Evolutionary conservation across 2,797 vertebrate genomes (phyloP), one percentile per base, ranked within the genome.

Genomic region (Cottoperca gobio): DNA sequence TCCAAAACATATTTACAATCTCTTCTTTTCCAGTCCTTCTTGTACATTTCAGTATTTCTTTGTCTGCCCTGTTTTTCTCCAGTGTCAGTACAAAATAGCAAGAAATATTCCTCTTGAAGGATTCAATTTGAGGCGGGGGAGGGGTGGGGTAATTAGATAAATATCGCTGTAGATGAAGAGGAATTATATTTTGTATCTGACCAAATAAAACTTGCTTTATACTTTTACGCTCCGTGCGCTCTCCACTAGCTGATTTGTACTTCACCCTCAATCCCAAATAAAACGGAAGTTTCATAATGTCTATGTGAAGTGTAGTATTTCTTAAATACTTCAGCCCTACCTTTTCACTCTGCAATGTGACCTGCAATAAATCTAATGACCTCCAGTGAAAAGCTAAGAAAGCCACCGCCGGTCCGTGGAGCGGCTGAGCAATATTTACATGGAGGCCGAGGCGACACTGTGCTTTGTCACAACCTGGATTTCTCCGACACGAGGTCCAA

Each of bases 401-500:
- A 65, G 59, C 33, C 9, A 16, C 54, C 35, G 31, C 31, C 63
- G 68, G 62, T 79, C 73, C 76, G 45, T 12, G 62, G 23, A 40
- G 65, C 24, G 64, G 53, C 60, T 68, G 57, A 70, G 62, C 73
- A 52, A 62, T 2, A 6, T 75, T 67, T 75, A 64, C 49, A 52
- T 45, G 10, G 0, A 17, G 60, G 79, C 64, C 63, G 43, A 71
- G 66, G 79, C 46, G 46, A 70, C 71, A 45, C 52, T 37, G 33
- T 21, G 64, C 52, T 68, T 79, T 76, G 77, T 88, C 81, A 78
- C 69, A 74, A 76, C 76, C 70, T 65, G 72, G 64, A 84, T 84
- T 86, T 82, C 82, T 89, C 62, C 78, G 72, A 26, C 26, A 26
- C 81, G 17, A 48, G 16, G 78, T 73, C 84, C 88, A 89, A 86